These are phyloP conservation scores for Microctonus hyperodae DNA, from an alignment of 2,888 invertebrate genomes.

Conservation along the genomic window DNA sequence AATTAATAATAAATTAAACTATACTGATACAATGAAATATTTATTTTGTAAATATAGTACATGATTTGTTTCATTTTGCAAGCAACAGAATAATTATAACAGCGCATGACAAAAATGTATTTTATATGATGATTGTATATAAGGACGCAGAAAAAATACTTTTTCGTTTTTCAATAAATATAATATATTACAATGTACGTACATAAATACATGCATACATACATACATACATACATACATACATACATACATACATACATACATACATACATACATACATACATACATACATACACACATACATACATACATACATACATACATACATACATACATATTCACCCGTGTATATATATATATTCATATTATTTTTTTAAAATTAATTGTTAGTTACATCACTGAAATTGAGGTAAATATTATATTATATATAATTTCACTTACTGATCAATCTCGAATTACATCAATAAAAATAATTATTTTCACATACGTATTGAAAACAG, in stretches of 20 bases:
- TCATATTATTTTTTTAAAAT: neutral
- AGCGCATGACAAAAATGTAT: neutral
- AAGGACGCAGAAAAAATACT: neutral
- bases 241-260: too few relatives aligned
- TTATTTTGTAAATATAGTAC: conserved; percentile 55
- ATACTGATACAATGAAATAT: conserved; percentile 52
- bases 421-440: neutral
- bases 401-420: neutral
- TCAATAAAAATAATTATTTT: neutral
- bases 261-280: too few relatives aligned
- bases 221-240: too few relatives aligned
- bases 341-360: too few relatives aligned
- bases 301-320: too few relatives aligned
- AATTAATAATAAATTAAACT: neutral
- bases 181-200: neutral
- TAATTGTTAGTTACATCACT: neutral
- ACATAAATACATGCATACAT: too few relatives aligned
- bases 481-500: neutral
- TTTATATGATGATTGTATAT: neutral
- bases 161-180: neutral
- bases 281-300: too few relatives aligned
- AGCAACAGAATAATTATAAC: conserved; percentile 45
- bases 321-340: too few relatives aligned
- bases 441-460: neutral
- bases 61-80: conserved; percentile 53